Percentiles rank a stretch among this genome's conserved stretches.
phyloP scores from a whole-genome alignment of 2,888 invertebrate genomes.

The Pseudoips prasinana region DNA sequence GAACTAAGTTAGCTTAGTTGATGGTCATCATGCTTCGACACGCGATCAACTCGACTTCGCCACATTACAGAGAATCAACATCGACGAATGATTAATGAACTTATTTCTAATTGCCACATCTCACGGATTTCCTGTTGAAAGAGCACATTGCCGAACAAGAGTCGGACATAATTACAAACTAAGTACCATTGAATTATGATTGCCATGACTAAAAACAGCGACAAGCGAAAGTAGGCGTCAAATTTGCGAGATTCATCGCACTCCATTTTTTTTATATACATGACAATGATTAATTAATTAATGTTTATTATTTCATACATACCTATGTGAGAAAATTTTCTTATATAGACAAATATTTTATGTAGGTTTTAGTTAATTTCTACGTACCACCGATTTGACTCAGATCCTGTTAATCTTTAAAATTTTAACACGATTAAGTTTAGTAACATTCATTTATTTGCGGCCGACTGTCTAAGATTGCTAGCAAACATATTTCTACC shows the following conservation, averaged over 20 bases:
- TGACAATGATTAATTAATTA: background rate
- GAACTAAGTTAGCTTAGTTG: too few relatives aligned
- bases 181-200: slow-evolving; percentile 13
- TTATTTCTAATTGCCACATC: slow-evolving; percentile 36
- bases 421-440: too few relatives aligned
- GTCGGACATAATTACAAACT: slow-evolving; percentile 7
- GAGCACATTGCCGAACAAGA: slow-evolving; percentile 24
- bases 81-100: slow-evolving; percentile 41
- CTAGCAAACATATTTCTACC: too few relatives aligned
- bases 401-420: too few relatives aligned
- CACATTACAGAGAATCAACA: slow-evolving; percentile 23
- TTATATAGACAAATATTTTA: too few relatives aligned
- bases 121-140: slow-evolving; percentile 46
- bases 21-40: too few relatives aligned
- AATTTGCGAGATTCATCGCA: slow-evolving; percentile 9
- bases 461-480: too few relatives aligned
- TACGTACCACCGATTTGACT: too few relatives aligned
- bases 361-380: too few relatives aligned
- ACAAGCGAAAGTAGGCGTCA: slow-evolving; percentile 22
- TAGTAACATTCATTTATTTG: too few relatives aligned
- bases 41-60: slow-evolving; percentile 12
- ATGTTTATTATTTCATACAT: too few relatives aligned
- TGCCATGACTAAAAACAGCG: slow-evolving; percentile 10
- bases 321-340: too few relatives aligned
- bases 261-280: slow-evolving; percentile 7